Conservation (phyloP, 2,113 vertebrate species). For the Gnathonemus echidnorhynchus region DNA sequence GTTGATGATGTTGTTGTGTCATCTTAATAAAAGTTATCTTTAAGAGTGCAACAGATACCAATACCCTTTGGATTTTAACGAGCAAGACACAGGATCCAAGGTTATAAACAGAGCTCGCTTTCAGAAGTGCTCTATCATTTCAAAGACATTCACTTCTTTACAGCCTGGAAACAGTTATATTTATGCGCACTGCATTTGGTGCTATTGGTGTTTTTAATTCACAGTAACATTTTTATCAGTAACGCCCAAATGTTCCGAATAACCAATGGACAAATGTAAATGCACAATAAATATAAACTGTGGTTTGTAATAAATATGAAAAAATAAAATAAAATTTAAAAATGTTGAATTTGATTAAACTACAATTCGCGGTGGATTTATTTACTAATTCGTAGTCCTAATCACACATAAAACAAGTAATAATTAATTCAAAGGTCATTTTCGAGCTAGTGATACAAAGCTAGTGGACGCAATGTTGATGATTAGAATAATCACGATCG, state of each 20-base stretch:
- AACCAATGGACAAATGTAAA: neutral
- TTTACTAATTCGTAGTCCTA: neutral
- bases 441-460: neutral
- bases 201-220: neutral
- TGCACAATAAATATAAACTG: neutral
- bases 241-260: neutral
- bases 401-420: neutral
- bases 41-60: neutral
- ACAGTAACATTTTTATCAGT: neutral
- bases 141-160: neutral
- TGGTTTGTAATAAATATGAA: neutral
- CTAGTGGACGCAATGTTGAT: neutral
- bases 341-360: neutral
- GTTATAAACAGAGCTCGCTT: neutral
- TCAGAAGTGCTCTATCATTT: neutral
- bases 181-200: neutral
- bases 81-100: neutral
- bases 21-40: neutral
- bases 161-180: neutral
- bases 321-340: neutral
- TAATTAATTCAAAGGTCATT: neutral
- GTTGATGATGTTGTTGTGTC: neutral
- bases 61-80: neutral
- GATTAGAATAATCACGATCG: neutral
- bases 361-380: neutral